Base-by-base conservation (phyloP, 2,888 invertebrate genomes). In the Beris chalybata region DNA sequence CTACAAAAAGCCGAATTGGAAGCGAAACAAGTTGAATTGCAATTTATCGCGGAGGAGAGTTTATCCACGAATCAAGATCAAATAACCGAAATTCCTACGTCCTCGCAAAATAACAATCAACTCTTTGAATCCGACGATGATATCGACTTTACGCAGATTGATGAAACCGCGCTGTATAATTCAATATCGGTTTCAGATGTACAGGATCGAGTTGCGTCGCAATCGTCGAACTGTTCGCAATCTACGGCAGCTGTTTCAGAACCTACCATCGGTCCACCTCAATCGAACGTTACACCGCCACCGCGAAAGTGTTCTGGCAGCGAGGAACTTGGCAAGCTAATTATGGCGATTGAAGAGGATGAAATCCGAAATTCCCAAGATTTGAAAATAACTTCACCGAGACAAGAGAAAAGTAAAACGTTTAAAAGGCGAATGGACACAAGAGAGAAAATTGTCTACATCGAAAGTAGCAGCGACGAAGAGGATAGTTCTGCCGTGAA, bases 61-160 rank as follows among this genome's bases (percentile, higher is more conserved):
- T 5, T 15, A 7, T 3, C 13, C 11, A 13, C 31, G 13, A 31
- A 4, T 4, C 13, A 15, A 11, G 15, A 12, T 9, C 44, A 29
- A 7, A 44, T 5, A 29, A 9, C 29, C 29, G 29, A 5, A 53
- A 5, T 29, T 11, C 15, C 9, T 15, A 7, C 12, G 5, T 4
- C 31, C 11, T 5, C 7, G 7, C 2, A 2, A n/a, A 22, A 11
- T 9, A 5, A 29, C n/a, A 12, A 31, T 15, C 12, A 45, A 32
- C 52, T 22, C 30, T 67, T 64, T 54, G 65, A 61, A 4, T 66
- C 64, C 1, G 69, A 67, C 48, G 45, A 31, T 52, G 66, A 67
- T 31, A 22, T 69, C 11, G 66, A 69, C 52, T 67, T 61, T 47
- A 12, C 13, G 7, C n/a, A 61, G 5, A 44, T 69, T 29, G 69